Base-by-base conservation (phyloP, 1,140 invertebrate genomes). In the Dreissena polymorpha region DNA sequence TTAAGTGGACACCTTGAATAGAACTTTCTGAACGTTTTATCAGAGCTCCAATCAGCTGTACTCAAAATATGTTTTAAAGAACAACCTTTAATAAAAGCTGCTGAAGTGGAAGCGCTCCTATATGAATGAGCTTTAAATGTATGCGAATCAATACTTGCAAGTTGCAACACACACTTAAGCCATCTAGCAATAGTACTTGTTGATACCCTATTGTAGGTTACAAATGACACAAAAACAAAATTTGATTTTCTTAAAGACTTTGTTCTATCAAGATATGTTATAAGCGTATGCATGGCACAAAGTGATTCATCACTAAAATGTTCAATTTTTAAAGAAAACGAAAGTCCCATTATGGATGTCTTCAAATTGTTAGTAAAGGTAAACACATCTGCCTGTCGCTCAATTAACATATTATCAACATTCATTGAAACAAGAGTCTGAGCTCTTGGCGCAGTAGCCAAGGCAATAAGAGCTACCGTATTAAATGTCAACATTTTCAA, bases 111-210 rank as follows among this genome's bases (percentile, higher is more conserved):
- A 8, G 76, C 65, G 25, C 2, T 39, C 69, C 76, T 79, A 27
- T 27, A 70, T 13, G 76, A 79, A 70, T 79, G 67, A 21, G 65
- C 65, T 27, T 79, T 79, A 49, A 79, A 79, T 50, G 60, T 6
- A 8, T 25, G 64, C 27, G 25, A 18, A 69, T 79, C 67, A 55
- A 69, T 79, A 55, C 76, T 49, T 55, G 67, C 10, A 13, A 79
- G 18, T 7, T 27, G 23, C n/a, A 79, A 49, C 18, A 69, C 53
- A 6, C 18, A 55, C 25, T 70, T 79, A 0, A 79, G 23, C 76
- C 76, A 79, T 49, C 65, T 79, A 69, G 76, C 76, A 3, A 79
- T 50, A 39, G 76, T 79, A 60, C 76, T 79, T 25, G 49, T 79
- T 49, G 65, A 25, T 27, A 79, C 67, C 16, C 25, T 79, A 13